Evolutionary conservation across 1,140 invertebrate species (phyloP), one percentile per base, ranked within the genome.

Genomic region (Gonatopus flavifemur): DNA sequence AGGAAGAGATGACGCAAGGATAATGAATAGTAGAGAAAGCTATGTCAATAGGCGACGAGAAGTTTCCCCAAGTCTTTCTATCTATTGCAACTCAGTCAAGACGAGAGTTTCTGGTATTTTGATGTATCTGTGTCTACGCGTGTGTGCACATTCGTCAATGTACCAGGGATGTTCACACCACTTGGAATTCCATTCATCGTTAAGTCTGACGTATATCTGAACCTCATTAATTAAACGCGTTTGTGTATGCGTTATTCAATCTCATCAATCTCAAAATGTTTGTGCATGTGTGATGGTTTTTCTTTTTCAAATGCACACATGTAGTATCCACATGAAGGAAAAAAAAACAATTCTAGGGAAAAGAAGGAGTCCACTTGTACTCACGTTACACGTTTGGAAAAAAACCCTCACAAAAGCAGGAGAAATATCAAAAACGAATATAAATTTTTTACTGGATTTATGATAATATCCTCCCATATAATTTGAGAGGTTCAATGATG

Each of bases 211-310:
- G 49, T 49, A 43, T 49, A 56, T 56, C 47, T 57, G 41, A 46
- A 37, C 40, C 45, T 55, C 31, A 48, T 35, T 67, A 65, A 67
- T 67, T 65, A 66, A 66, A 57, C 53, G 54, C n/a, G n/a, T n/a
- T n/a, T n/a, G n/a, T n/a, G n/a, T n/a, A n/a, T 47, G 55, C 21
- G 61, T 65, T 65, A 66, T 57, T 65, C 47, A 53, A 36, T 52
- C 52, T 47, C 51, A 63, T 58, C 52, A 63, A 58, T 57, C 49
- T 33, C 30, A 7, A 28, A 6, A 28, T 28, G 25, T 28, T 6
- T 12, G 25, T 12, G 25, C 25, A 12, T 12, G 25, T 12, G 25
- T 7, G 25, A 28, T 6, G 12, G 25, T 7, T 6, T 7, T 28
- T 12, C 6, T 12, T 6, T n/a, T n/a, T n/a, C n/a, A n/a, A n/a